Conservation (phyloP, 2,113 vertebrate species). For the Tupaia chinensis region DNA sequence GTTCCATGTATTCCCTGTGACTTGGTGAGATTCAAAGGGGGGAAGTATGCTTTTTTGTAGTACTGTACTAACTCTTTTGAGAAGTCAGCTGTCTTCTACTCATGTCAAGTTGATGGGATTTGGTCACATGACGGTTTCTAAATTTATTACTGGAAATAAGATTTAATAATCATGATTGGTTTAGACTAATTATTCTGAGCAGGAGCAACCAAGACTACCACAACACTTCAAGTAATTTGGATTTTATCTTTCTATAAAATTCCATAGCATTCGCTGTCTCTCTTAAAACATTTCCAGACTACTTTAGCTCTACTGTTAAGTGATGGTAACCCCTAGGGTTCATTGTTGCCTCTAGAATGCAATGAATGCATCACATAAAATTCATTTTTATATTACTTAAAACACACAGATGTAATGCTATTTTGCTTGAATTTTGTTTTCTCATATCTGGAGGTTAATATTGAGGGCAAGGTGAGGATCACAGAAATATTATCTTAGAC, state of each 20-base stretch:
- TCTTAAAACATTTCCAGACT: neutral
- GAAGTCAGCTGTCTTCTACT: neutral
- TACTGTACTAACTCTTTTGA: neutral
- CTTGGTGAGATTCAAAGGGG: neutral
- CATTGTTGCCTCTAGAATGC: neutral
- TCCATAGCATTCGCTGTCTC: neutral
- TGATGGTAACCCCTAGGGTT: neutral
- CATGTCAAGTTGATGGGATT: neutral
- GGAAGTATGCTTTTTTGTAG: neutral
- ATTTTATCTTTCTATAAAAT: no score
- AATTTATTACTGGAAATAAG: neutral
- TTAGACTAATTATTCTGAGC: neutral
- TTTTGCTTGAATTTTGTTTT: neutral
- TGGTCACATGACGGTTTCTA: neutral
- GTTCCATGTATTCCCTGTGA: neutral
- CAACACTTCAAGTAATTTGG: neutral
- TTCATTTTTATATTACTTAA: neutral
- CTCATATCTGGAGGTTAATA: neutral
- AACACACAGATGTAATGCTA: neutral
- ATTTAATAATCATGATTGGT: neutral
- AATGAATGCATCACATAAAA: neutral
- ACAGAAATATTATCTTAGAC: neutral
- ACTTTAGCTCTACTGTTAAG: neutral
- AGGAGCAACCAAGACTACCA: neutral
- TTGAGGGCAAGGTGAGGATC: neutral